Evolutionary conservation across 1,140 invertebrate species (phyloP).

Genomic region (Drosophila azteca): DNA sequence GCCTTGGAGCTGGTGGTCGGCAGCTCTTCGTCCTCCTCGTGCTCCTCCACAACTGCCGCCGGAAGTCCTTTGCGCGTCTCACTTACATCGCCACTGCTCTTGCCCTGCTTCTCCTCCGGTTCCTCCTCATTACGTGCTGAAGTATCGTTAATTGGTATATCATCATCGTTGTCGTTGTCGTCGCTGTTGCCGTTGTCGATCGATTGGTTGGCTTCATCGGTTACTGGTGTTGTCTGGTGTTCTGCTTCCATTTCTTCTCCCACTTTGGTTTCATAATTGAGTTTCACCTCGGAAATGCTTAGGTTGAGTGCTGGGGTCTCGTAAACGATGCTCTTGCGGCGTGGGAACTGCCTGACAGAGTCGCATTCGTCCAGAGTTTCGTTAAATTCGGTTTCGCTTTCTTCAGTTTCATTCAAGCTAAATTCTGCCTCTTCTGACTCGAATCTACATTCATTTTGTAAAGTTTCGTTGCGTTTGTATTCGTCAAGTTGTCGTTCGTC

Average conservation of each 20-base stretch:
- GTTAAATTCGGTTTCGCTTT: slow-evolving; percentile 5
- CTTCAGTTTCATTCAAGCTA: too few species aligned
- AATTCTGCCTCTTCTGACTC: slow-evolving; percentile 10
- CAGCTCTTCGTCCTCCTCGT: slow-evolving; percentile 29
- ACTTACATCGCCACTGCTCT: slow-evolving; percentile 12
- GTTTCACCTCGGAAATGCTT: slow-evolving; percentile 71
- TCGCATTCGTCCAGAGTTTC: slow-evolving; percentile 35
- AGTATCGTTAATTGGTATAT: slow-evolving; percentile 51
- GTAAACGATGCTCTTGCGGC: slow-evolving; percentile 61
- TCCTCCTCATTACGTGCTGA: slow-evolving; percentile 43
- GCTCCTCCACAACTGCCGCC: slow-evolving; percentile 23
- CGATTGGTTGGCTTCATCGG: slow-evolving; percentile 42
- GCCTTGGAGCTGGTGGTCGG: slow-evolving; percentile 69
- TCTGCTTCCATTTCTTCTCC: slow-evolving; percentile 21
- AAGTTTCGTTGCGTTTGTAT: slow-evolving; percentile 31
- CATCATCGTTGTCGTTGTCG: slow-evolving; percentile 13
- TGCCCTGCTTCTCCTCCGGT: slow-evolving; percentile 4
- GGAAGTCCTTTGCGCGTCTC: slow-evolving; percentile 63
- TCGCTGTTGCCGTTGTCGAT: not conserved
- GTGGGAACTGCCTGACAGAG: slow-evolving; percentile 11
- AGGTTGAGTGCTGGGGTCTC: slow-evolving; percentile 74
- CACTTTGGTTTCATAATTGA: slow-evolving; percentile 66
- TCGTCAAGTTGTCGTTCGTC: slow-evolving; percentile 20
- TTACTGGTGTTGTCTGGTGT: not conserved
- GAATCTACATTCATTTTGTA: slow-evolving; percentile 18